phyloP scores from a whole-genome alignment of 1,140 invertebrate species.

The Pogonomyrmex californicus region DNA sequence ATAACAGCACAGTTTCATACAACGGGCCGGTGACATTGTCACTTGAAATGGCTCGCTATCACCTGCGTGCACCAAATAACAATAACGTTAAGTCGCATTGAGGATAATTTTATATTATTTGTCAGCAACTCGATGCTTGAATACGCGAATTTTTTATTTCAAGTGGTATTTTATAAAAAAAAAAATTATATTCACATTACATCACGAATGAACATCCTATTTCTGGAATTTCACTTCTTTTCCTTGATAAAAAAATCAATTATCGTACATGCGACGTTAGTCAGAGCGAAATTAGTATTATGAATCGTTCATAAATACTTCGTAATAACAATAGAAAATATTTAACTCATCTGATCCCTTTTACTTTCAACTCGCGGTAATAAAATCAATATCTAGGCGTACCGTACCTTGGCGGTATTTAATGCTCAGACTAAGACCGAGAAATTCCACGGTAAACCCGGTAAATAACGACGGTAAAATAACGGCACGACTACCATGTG shows the following conservation, averaged over 20 bases:
- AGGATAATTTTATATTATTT: slow-evolving; percentile 1
- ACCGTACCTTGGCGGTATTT: background rate
- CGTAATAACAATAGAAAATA: background rate
- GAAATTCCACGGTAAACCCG: background rate
- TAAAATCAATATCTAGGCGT: slow-evolving; percentile 23
- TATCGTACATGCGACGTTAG: background rate
- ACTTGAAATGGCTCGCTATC: slow-evolving; percentile 8
- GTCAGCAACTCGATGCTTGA: background rate
- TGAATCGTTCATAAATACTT: background rate
- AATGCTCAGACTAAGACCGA: background rate
- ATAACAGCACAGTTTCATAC: slow-evolving; percentile 5
- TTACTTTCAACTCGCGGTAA: background rate
- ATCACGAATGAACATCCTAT: background rate
- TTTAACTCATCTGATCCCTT: background rate
- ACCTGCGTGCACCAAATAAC: background rate
- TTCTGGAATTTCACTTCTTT: background rate
- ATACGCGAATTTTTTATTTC: background rate
- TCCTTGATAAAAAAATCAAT: background rate
- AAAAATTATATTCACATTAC: background rate
- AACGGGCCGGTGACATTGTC: slow-evolving; percentile 1
- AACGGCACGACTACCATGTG: slow-evolving; percentile 27
- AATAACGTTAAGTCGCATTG: background rate
- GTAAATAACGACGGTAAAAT: background rate
- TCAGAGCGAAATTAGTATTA: background rate
- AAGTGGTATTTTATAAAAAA: background rate